A percentile compares a stretch with the other conserved stretches of the same genome.
These are phyloP conservation scores for Limnephilus auricula DNA, from an alignment of 2,888 invertebrate genomes.

Conservation along the genomic window DNA sequence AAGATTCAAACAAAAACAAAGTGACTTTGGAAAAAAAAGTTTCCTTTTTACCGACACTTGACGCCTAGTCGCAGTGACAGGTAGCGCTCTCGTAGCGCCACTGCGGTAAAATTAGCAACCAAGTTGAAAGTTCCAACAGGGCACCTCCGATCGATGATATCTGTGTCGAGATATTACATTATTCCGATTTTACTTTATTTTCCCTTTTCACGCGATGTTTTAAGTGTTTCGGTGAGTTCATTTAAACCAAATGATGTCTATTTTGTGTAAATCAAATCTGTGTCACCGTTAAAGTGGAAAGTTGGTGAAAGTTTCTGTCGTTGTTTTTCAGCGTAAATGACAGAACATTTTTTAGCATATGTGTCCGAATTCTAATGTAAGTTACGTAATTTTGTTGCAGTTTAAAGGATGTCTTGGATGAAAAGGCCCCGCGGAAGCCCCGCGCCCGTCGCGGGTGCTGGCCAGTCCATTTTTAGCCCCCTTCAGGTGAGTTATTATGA, in stretches of 20 bases:
- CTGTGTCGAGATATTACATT: constrained; percentile 70
- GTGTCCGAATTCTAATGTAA: constrained; percentile 69
- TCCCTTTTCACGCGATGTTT: constrained; percentile 62
- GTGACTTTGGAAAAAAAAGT: not conserved
- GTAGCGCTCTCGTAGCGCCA: constrained; percentile 40
- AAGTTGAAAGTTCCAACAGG: constrained; percentile 75
- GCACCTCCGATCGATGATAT: constrained; percentile 77
- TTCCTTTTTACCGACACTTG: not conserved
- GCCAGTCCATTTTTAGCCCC: constrained; percentile 68
- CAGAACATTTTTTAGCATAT: constrained; percentile 62
- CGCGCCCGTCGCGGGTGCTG: constrained; percentile 69
- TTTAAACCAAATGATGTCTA: constrained; percentile 64
- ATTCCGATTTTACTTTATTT: constrained; percentile 66
- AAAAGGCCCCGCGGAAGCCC: constrained; percentile 72
- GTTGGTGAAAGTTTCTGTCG: constrained; percentile 72
- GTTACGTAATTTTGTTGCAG: constrained; percentile 75
- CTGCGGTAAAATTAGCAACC: constrained; percentile 46
- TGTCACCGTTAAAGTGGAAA: constrained; percentile 68
- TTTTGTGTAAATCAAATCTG: not conserved
- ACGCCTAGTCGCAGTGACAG: constrained; percentile 33
- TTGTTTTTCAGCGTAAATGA: constrained; percentile 57
- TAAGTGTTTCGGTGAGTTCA: constrained; percentile 73
- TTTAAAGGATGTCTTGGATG: constrained; percentile 76
- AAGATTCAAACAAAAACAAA: not conserved
- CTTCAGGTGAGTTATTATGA: constrained; percentile 74